Conservation (phyloP, 2,113 vertebrate species). For the Notechis scutatus region DNA sequence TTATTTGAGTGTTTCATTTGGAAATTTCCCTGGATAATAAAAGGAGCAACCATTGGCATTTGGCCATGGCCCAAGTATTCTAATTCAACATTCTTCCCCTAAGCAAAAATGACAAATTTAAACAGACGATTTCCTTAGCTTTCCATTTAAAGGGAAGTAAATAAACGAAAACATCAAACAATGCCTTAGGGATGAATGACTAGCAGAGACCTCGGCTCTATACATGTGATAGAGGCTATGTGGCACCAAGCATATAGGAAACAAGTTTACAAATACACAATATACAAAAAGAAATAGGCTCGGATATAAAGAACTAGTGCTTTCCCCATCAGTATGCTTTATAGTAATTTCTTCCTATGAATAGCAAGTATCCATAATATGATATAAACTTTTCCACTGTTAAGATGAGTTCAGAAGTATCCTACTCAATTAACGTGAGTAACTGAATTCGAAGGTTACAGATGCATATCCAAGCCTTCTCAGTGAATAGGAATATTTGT, state of each 20-base stretch:
- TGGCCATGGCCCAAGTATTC: too few relatives aligned
- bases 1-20: neutral
- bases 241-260: neutral
- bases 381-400: neutral
- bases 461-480: neutral
- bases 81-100: neutral
- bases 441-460: neutral
- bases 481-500: neutral
- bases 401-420: neutral
- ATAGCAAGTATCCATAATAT: neutral
- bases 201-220: neutral
- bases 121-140: neutral
- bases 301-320: neutral
- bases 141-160: neutral
- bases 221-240: neutral
- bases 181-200: neutral
- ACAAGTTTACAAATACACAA: neutral
- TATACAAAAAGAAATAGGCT: neutral
- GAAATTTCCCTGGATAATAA: neutral
- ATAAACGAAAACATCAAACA: neutral
- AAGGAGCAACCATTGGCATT: neutral
- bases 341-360: neutral
- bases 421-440: neutral
- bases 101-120: neutral
- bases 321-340: neutral